A percentile compares a stretch with the other conserved stretches of the same genome.
These are phyloP conservation scores for Tauraco erythrolophus DNA, from an alignment of 2,113 vertebrate genomes.

Conservation along the genomic window DNA sequence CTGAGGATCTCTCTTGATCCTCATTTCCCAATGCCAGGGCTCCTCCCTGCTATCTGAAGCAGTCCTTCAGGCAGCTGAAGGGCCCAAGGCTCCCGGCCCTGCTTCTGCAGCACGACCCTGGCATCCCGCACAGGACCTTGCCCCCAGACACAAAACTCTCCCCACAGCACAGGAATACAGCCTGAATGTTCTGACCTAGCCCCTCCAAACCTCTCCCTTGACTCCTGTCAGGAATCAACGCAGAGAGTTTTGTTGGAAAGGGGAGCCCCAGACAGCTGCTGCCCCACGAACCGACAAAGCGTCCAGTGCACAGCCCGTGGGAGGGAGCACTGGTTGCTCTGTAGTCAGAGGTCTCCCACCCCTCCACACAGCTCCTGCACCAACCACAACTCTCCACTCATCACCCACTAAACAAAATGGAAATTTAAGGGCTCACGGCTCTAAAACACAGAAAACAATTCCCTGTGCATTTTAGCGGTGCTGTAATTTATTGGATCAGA, in stretches of 20 bases:
- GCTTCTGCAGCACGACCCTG: background rate
- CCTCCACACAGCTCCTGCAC: background rate
- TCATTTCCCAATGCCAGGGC: background rate
- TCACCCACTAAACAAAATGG: slow-evolving; percentile 63
- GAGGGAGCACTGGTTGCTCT: background rate
- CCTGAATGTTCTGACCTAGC: background rate
- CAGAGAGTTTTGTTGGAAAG: background rate
- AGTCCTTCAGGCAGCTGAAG: background rate
- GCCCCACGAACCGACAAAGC: background rate
- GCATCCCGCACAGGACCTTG: background rate
- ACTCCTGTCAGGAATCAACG: background rate
- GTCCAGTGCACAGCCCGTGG: background rate
- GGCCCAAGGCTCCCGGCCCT: background rate
- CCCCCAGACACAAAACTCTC: background rate
- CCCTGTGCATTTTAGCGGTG: slow-evolving; percentile 41
- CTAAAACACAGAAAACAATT: slow-evolving; percentile 64
- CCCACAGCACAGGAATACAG: background rate
- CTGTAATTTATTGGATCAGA: slow-evolving; percentile 62
- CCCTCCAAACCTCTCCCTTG: background rate
- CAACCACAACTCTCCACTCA: slow-evolving; percentile 15
- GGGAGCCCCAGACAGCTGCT: background rate
- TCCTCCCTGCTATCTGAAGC: background rate
- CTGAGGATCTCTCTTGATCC: background rate
- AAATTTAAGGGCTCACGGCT: slow-evolving; percentile 62
- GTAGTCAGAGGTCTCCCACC: background rate